phyloP scores from a whole-genome alignment of 2,113 vertebrate species.

The Mesocricetus auratus region DNA sequence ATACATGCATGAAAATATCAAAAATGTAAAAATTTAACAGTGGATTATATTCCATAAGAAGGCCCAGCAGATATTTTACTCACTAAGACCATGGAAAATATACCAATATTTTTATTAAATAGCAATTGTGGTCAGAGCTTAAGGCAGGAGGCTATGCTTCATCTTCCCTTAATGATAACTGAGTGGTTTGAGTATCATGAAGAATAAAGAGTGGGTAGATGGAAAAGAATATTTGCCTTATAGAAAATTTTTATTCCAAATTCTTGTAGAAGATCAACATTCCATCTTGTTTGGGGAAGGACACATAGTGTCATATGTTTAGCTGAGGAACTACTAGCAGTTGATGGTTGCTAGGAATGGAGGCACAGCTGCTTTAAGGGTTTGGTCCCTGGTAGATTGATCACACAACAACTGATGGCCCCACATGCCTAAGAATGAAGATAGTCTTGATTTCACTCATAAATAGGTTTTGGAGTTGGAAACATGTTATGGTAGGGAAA shows the following conservation, averaged over 20 bases:
- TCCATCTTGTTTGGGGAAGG: not conserved
- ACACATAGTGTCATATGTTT: not conserved
- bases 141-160: not conserved
- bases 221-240: not conserved
- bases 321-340: not conserved
- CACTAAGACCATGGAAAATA: not conserved
- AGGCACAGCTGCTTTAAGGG: not conserved
- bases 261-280: not conserved
- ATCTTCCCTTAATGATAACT: not conserved
- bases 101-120: too few species aligned
- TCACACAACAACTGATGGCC: too few species aligned
- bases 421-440: not conserved
- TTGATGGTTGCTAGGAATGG: not conserved
- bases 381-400: not conserved
- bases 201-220: not conserved
- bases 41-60: not conserved
- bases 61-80: not conserved
- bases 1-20: not conserved
- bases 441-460: not conserved
- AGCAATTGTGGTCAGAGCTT: not conserved
- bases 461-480: not conserved
- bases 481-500: too few species aligned
- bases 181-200: not conserved
- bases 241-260: not conserved
- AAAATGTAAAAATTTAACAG: not conserved